Base-by-base conservation (phyloP, 2,888 invertebrate species). In the Steinernema hermaphroditum region DNA sequence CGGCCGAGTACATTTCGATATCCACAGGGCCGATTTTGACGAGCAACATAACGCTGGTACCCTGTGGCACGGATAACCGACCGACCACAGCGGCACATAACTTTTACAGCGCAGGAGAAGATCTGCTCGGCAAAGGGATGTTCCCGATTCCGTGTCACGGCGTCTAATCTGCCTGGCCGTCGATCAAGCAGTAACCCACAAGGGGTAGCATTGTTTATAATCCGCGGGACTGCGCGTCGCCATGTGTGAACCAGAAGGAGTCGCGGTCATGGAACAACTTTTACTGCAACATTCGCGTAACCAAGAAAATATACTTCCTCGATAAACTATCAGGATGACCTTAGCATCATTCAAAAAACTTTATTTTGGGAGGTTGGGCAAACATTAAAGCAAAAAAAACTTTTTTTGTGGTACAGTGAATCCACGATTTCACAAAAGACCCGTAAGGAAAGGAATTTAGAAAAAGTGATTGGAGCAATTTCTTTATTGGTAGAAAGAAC, bases 41-140 rank as follows among this genome's bases (percentile, higher is more conserved):
- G 62, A 62, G 62, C 62, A 62, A 62, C 62, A 62, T 62, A 62
- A 62, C 62, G 62, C 62, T 62, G 62, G 62, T 62, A 62, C 62
- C 62, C 62, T 62, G 62, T 62, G 62, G 62, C 62, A 62, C 62
- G 62, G 62, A 22, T 29, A 62, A 62, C 62, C 62, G 62, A 62
- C 62, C 62, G 62, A 62, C 62, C 62, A 29, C 62, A 62, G 27
- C 62, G 62, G 62, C 62, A 62, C 62, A 62, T 62, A 62, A 62
- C 62, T 62, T 62, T 62, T 62, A 62, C 62, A 62, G 62, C 62
- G 62, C 29, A 62, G 46, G 19, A 62, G 29, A 29, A 9, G 50
- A 50, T 50, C 22, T 24, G 50, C 50, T 50, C 19, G 24, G 50
- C 62, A 24, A 27, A 32, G 16, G 32, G 62, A 24, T 32, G 19